These are phyloP conservation scores for Cylas formicarius DNA, from an alignment of 1,140 invertebrate species.

Conservation along the genomic window DNA sequence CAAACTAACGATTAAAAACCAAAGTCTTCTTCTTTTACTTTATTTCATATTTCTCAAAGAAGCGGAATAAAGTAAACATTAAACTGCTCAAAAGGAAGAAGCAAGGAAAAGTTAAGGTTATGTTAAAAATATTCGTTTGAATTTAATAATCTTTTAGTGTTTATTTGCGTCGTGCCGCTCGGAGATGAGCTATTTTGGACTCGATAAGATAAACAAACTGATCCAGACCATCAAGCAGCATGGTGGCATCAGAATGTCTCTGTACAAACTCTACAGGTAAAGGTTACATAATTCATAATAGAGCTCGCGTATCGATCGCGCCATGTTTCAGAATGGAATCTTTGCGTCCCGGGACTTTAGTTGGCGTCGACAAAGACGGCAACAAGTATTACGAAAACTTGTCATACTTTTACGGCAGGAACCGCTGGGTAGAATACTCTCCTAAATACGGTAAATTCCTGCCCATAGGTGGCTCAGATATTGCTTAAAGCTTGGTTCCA, in stretches of 20 bases:
- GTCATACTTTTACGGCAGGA: constrained; percentile 80
- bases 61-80: no score
- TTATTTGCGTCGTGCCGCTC: no score
- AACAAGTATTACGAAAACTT: constrained; percentile 96
- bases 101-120: no score
- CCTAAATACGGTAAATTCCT: constrained; percentile 49
- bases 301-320: no score
- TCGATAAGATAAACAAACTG: constrained; percentile 65
- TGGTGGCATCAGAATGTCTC: constrained; percentile 64
- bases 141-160: no score
- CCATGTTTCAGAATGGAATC: constrained; percentile 68
- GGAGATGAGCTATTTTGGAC: constrained; percentile 47
- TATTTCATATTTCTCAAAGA: no score
- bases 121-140: no score
- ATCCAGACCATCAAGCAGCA: constrained; percentile 64
- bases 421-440: constrained; percentile 89
- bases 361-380: constrained; percentile 94
- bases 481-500: constrained; percentile 20
- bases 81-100: no score
- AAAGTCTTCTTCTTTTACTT: no score
- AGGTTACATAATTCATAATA: constrained; percentile 37
- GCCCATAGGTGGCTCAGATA: neutral
- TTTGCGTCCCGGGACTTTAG: constrained; percentile 72
- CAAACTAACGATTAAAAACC: no score
- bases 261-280: constrained; percentile 71